Evolutionary conservation across 1,140 invertebrate species (phyloP), one percentile per base, ranked within the genome.

Genomic region (Macrostomum lignano): DNA sequence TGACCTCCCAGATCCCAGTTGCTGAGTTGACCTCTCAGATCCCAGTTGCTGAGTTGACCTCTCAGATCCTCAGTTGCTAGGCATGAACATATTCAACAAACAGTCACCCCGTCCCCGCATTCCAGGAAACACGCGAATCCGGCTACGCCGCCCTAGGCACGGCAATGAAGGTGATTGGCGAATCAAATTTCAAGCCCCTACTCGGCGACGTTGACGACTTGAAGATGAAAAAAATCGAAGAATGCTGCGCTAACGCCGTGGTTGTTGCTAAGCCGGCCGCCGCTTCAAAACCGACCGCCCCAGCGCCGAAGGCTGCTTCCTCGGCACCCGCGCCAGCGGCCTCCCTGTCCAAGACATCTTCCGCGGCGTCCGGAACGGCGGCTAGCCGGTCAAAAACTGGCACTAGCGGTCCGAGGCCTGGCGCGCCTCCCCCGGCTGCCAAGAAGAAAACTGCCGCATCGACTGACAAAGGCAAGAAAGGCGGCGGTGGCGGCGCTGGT

Each of bases 161-260:
- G 0, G 68, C 77, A 2, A 73, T 82, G 61, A 93, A 88, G 57
- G 64, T 86, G 2, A 71, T 88, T 7, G 74, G 81, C 14, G 86
- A 94, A 47, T 86, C 84, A 55, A 65, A 69, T 10, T 71, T 93
- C 28, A 64, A 64, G 25, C 71, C 77, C 0, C 75, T 86, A 45
- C 61, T 93, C 11, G 64, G 66, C 3, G 82, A 91, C 51, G 55
- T 93, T 3, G 82, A 49, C 25, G 37, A 78, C 48, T 52, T 88
- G 3, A 96, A 94, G 59, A 73, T 88, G 67, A 65, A 69, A 17
- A 94, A 93, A 64, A 79, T 94, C 13, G 81, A 86, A 55, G 86
- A 94, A 52, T 75, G 67, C 46, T 71, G 71, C 44, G 77, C 88
- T 19, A 86, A 84, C 53, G 78, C 76, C 13, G 74, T 79, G 7